These are phyloP conservation scores for Trichopria drosophilae DNA, from an alignment of 2,888 invertebrate species.

Conservation along the genomic window DNA sequence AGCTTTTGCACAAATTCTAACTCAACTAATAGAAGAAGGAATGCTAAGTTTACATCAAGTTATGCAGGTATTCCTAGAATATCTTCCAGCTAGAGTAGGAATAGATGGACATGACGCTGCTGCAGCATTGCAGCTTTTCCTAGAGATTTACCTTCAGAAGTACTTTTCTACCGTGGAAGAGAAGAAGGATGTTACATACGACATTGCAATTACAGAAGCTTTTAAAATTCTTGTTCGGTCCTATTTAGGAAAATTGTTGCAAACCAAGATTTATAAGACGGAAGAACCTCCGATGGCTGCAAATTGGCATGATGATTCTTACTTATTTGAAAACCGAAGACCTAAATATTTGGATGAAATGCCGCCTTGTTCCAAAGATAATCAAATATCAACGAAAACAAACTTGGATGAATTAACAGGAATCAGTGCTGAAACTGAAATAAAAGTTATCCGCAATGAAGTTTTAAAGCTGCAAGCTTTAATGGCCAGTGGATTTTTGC, in stretches of 20 bases:
- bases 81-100: conserved; percentile 69
- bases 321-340: conserved; percentile 58
- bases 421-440: conserved; percentile 36
- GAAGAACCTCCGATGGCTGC: conserved; percentile 35
- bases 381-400: conserved; percentile 39
- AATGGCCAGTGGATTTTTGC: conserved; percentile 63
- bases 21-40: conserved; percentile 58
- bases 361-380: conserved; percentile 56
- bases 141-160: conserved; percentile 52
- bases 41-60: conserved; percentile 58
- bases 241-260: conserved; percentile 62
- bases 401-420: conserved; percentile 39
- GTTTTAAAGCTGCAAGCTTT: conserved; percentile 62
- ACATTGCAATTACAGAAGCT: conserved; percentile 61
- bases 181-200: conserved; percentile 52
- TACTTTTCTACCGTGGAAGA: conserved; percentile 42
- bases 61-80: conserved; percentile 66
- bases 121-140: conserved; percentile 53
- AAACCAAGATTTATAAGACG: conserved; percentile 46
- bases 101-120: conserved; percentile 57
- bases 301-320: conserved; percentile 46
- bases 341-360: conserved; percentile 61
- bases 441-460: conserved; percentile 40
- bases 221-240: conserved; percentile 67
- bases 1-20: conserved; percentile 60